Evolutionary conservation across 1,140 invertebrate species (phyloP).

Genomic region (Tyrophagus putrescentiae): DNA sequence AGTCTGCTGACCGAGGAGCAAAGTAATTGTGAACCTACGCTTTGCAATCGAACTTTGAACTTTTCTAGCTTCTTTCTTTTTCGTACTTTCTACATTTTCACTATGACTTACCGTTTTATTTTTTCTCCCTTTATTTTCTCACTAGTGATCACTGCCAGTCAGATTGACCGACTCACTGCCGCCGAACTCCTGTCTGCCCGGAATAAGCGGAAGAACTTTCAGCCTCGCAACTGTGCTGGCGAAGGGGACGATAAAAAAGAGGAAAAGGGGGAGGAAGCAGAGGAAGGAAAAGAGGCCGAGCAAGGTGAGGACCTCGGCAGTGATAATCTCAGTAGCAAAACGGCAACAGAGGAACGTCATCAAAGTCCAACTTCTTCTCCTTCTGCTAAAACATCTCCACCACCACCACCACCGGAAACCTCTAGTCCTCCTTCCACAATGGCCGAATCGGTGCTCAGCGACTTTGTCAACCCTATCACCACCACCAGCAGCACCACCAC

Average conservation of each 20-base stretch:
- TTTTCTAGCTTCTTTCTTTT: too few relatives aligned
- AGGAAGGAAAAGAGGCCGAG: neutral
- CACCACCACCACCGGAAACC: too few relatives aligned
- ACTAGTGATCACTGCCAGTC: neutral
- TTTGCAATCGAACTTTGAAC: neutral
- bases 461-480: neutral
- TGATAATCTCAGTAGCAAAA: neutral
- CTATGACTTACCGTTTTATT: neutral
- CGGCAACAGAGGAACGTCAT: neutral
- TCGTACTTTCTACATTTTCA: too few relatives aligned
- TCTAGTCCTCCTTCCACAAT: neutral
- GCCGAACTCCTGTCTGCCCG: neutral
- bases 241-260: neutral
- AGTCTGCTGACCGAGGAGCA: too few relatives aligned
- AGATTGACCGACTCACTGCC: neutral
- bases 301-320: neutral
- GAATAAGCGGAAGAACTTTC: conserved; percentile 13
- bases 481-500: neutral
- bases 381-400: too few relatives aligned
- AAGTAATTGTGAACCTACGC: neutral
- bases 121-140: neutral
- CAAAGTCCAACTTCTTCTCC: neutral
- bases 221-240: neutral
- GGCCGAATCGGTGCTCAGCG: neutral
- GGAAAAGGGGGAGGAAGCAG: neutral